A percentile compares a stretch with the other conserved stretches of the same genome.
phyloP scores from a whole-genome alignment of 2,113 vertebrate genomes.

The Colossoma macropomum region DNA sequence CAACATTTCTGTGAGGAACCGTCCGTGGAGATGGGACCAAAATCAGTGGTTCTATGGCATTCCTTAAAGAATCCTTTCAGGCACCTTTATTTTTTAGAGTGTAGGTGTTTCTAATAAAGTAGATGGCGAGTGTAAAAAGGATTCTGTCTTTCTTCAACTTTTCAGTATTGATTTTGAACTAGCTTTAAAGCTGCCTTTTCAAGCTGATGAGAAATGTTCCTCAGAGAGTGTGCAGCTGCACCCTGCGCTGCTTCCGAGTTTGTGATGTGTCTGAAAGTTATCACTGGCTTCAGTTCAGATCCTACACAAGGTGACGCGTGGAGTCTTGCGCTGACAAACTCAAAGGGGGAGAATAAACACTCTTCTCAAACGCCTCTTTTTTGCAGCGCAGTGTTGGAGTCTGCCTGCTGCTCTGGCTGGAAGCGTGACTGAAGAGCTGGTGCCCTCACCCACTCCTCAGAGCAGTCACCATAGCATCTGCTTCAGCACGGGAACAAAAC shows the following conservation, averaged over 20 bases:
- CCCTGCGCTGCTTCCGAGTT: not conserved
- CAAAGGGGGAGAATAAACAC: constrained; percentile 4
- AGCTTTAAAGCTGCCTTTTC: not conserved
- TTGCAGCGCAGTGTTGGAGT: not conserved
- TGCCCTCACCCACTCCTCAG: constrained; percentile 24
- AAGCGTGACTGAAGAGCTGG: constrained; percentile 1
- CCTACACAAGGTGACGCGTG: constrained; percentile 25
- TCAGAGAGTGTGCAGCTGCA: not conserved
- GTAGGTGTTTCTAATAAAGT: not conserved
- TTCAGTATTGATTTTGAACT: not conserved
- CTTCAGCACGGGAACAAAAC: not conserved
- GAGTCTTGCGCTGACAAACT: constrained; percentile 20
- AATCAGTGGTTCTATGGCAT: not conserved
- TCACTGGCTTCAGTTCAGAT: constrained; percentile 42
- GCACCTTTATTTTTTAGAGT: too few relatives aligned
- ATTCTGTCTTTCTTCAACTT: not conserved
- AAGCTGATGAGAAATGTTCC: not conserved
- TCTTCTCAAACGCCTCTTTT: constrained; percentile 7
- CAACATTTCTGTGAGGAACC: too few relatives aligned
- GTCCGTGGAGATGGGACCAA: too few relatives aligned
- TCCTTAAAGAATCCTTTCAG: too few relatives aligned
- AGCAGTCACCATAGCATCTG: constrained; percentile 22
- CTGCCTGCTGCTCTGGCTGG: constrained; percentile 19
- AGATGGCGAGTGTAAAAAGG: not conserved
- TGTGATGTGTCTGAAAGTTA: constrained; percentile 27